Percentiles rank a stretch among this genome's conserved stretches.
Conservation (phyloP, 2,888 invertebrate genomes). For the Lutraria lutraria region DNA sequence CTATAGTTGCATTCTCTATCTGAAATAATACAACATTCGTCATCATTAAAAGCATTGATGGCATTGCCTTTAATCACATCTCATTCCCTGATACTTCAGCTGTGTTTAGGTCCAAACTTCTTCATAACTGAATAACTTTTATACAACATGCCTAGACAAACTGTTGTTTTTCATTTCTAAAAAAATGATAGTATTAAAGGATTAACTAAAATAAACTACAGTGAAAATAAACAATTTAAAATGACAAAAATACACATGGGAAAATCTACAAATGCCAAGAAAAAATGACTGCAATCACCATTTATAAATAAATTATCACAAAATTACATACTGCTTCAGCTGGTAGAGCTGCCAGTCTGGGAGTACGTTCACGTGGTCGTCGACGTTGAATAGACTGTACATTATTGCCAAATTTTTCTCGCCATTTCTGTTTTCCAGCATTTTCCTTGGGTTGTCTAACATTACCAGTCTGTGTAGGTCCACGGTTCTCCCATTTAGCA, state of each 20-base stretch:
- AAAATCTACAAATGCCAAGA: no score
- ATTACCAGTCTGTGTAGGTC: slow-evolving; percentile 41
- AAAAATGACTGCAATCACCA: no score
- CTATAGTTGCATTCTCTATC: slow-evolving; percentile 73
- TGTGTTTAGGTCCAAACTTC: background rate
- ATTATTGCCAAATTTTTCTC: slow-evolving; percentile 71
- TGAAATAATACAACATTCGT: slow-evolving; percentile 38
- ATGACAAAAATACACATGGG: no score
- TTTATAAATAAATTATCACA: no score
- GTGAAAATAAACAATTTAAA: no score
- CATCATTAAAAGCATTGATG: background rate
- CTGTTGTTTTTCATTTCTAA: background rate
- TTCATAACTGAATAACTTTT: background rate
- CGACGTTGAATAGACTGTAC: slow-evolving; percentile 56
- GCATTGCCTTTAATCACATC: background rate
- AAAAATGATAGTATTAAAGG: background rate
- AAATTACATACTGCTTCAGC: slow-evolving; percentile 67
- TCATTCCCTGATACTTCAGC: background rate
- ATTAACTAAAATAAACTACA: no score
- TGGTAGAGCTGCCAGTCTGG: slow-evolving; percentile 49
- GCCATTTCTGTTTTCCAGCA: slow-evolving; percentile 71
- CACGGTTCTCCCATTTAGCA: slow-evolving; percentile 73
- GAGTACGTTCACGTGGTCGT: slow-evolving; percentile 31
- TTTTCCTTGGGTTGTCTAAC: slow-evolving; percentile 43
- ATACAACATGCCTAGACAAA: background rate